Conservation (phyloP, 2,888 invertebrate genomes). For the Odontocolon sp. region DNA sequence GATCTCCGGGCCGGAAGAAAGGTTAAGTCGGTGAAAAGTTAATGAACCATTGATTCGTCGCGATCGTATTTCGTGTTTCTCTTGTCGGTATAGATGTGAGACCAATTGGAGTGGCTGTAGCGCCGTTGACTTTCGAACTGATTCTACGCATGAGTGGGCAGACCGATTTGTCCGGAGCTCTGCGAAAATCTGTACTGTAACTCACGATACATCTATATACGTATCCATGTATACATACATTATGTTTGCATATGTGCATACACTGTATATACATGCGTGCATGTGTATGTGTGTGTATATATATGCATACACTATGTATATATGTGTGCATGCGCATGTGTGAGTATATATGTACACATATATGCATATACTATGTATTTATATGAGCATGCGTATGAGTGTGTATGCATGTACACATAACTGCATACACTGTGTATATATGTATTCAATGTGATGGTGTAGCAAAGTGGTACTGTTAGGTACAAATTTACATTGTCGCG, state of each 20-base stretch:
- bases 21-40: not conserved
- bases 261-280: not conserved
- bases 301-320: not conserved
- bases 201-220: not conserved
- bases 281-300: not conserved
- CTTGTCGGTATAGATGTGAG: constrained; percentile 4
- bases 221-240: not conserved
- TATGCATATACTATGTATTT: too few species aligned
- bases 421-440: too few species aligned
- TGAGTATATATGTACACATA: too few species aligned
- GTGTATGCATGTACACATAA: too few species aligned
- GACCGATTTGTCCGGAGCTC: constrained; percentile 39
- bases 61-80: constrained; percentile 24
- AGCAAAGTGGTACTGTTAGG: not conserved
- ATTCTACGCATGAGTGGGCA: constrained; percentile 57
- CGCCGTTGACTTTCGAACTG: constrained; percentile 51
- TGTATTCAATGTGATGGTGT: too few species aligned
- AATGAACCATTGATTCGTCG: constrained; percentile 33
- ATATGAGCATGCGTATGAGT: too few species aligned
- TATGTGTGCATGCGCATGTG: too few species aligned
- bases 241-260: too few species aligned
- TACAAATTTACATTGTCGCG: not conserved
- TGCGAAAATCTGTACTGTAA: constrained; percentile 21
- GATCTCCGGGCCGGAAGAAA: too few species aligned
- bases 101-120: constrained; percentile 2